Conservation (phyloP, 2,888 invertebrate species). For the Platycnemis pennipes region DNA sequence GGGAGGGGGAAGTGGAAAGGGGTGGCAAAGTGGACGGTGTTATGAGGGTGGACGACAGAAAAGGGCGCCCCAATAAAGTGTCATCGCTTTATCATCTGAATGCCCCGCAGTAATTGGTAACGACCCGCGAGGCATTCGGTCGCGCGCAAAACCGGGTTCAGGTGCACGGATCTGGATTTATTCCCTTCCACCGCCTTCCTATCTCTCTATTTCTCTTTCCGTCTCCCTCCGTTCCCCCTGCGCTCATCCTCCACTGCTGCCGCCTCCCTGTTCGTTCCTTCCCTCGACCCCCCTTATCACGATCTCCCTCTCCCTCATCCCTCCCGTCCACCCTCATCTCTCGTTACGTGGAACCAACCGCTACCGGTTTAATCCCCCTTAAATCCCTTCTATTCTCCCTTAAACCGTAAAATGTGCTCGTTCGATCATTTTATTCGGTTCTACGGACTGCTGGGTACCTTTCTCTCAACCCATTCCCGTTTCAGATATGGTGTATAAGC, state of each 20-base stretch:
- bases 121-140: slow-evolving; percentile 60
- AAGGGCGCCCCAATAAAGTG: slow-evolving; percentile 63
- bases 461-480: slow-evolving; percentile 30
- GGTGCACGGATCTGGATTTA: slow-evolving; percentile 47
- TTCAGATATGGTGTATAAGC: slow-evolving; percentile 18
- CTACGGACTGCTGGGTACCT: slow-evolving; percentile 32
- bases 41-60: slow-evolving; percentile 13
- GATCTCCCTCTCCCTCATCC: not conserved
- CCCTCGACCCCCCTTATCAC: too few species aligned
- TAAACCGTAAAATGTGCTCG: slow-evolving; percentile 58
- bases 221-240: not conserved
- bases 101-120: slow-evolving; percentile 65
- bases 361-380: not conserved
- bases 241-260: too few species aligned
- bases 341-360: not conserved
- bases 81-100: slow-evolving; percentile 66
- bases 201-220: not conserved
- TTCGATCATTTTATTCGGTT: slow-evolving; percentile 52
- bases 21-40: not conserved
- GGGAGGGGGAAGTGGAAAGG: not conserved
- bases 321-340: not conserved
- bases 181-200: not conserved
- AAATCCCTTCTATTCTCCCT: not conserved
- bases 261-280: too few species aligned
- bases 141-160: slow-evolving; percentile 51